Conservation (phyloP, 2,888 invertebrate species). For the Lithophane leautieri region DNA sequence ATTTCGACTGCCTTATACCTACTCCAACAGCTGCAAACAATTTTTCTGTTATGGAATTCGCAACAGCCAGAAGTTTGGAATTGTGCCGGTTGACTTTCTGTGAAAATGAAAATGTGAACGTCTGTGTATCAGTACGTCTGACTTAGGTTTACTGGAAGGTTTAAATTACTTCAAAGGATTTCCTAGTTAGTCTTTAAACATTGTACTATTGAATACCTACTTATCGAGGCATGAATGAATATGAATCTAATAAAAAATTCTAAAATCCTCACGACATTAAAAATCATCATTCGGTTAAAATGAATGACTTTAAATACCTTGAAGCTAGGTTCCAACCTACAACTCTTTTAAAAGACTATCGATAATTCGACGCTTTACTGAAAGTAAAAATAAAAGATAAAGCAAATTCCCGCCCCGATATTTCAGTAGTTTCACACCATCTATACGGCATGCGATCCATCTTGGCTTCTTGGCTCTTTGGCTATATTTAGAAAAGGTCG, state of each 20-base stretch:
- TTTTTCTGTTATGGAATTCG: neutral
- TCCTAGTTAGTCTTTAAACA: neutral
- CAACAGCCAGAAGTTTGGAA: no score
- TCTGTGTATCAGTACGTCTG: neutral
- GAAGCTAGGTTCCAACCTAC: neutral
- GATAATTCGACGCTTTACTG: neutral
- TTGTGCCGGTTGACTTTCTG: neutral
- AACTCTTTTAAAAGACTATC: neutral
- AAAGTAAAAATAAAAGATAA: slow-evolving; percentile 7
- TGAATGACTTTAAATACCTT: neutral
- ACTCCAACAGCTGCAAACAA: neutral
- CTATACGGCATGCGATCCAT: slow-evolving; percentile 40
- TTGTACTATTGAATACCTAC: neutral
- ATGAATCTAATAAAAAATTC: neutral
- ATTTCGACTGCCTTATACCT: neutral
- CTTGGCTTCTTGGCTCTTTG: slow-evolving; percentile 32
- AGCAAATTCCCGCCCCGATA: slow-evolving; percentile 5
- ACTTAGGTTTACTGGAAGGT: neutral
- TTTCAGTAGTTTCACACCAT: slow-evolving; percentile 10
- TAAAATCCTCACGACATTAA: neutral
- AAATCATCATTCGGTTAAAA: no score
- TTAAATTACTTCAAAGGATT: no score
- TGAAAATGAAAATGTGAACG: no score
- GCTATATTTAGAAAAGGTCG: slow-evolving; percentile 59
- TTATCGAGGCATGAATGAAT: neutral